Evolutionary conservation across 2,113 vertebrate genomes (phyloP), one percentile per base, ranked within the genome.

Genomic region (Myrmecophaga tridactyla): DNA sequence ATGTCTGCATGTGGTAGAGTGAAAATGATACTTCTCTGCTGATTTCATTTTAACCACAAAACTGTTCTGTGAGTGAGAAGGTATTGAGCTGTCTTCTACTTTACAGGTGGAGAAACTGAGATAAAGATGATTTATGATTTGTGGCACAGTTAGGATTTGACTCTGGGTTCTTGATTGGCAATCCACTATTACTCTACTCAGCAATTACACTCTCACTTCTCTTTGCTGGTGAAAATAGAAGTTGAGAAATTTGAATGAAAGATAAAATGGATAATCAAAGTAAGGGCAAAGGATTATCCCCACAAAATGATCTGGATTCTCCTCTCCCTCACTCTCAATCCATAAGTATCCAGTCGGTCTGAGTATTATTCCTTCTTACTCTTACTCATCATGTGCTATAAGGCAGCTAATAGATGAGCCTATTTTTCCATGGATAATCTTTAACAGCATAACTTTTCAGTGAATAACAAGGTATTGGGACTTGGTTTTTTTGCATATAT

Each of bases 1-100:
- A 13, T 8, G 5, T 10, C 41, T 7, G 20, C 5, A 46, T 3
- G 0, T 7, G 27, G 14, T 20, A 18, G 23, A 34, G 4, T 9
- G 34, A 5, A 3, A 8, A 7, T 34, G 15, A 21, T 9, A 21
- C 25, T 77, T 62, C 67, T 31, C 15, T 63, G 23, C 4, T 63
- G 18, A 46, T 31, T 25, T 46, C 41, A 36, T 65, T 82, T 7
- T 15, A 65, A 13, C 31, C 43, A n/a, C 0, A 69, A 46, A 83
- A 75, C 17, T 11, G 11, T 17, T 46, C 2, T 6, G 0, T n/a
- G 46, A 58, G 56, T 31, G 36, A 41, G 56, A 51, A 0, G 4
- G 18, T 6, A 6, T 0, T 6, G 41, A 13, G 2, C 58, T 17
- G 11, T 25, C 0, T 12, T 36, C 48, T 48, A 5, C 39, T 70